Evolutionary conservation across 2,113 vertebrate genomes (phyloP).

Genomic region (Aegotheles bennettii): DNA sequence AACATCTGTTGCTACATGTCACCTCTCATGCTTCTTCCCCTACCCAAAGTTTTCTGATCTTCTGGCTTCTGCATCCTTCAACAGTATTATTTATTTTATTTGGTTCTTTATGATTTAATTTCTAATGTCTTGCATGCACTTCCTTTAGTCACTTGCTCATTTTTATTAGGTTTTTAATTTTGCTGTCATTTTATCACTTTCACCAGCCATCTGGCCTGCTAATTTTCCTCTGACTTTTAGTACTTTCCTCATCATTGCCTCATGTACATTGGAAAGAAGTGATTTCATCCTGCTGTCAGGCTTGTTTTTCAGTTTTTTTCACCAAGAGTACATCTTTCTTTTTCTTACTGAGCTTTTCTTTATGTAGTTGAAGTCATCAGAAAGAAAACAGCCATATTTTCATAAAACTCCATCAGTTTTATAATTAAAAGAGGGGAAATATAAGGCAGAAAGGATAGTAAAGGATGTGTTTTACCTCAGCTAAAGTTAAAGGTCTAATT

Average conservation of each 20-base stretch:
- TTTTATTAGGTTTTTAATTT: constrained; percentile 44
- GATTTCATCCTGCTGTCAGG: constrained; percentile 38
- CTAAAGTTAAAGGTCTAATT: not conserved
- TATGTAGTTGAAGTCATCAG: not conserved
- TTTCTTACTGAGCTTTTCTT: not conserved
- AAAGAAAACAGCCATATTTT: not conserved
- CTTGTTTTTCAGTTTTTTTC: not conserved
- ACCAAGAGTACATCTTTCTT: not conserved
- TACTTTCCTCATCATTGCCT: constrained; percentile 40
- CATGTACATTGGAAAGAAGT: constrained; percentile 24
- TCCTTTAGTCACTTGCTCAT: constrained; percentile 29
- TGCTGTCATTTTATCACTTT: constrained; percentile 40
- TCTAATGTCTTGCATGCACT: not conserved
- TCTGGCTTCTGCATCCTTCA: not conserved
- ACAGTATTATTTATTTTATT: not conserved
- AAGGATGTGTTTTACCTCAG: not conserved
- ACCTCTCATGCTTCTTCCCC: not conserved
- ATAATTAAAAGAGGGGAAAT: not conserved
- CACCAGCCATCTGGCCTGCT: constrained; percentile 47
- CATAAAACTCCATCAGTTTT: not conserved
- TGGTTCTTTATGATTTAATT: not conserved
- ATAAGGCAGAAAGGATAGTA: not conserved
- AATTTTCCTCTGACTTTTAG: constrained; percentile 34
- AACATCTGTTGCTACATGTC: constrained; percentile 43
- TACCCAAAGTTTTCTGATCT: not conserved